Evolutionary conservation across 2,113 vertebrate species (phyloP), one percentile per base, ranked within the genome.

Genomic region (Psittacus erithacus): DNA sequence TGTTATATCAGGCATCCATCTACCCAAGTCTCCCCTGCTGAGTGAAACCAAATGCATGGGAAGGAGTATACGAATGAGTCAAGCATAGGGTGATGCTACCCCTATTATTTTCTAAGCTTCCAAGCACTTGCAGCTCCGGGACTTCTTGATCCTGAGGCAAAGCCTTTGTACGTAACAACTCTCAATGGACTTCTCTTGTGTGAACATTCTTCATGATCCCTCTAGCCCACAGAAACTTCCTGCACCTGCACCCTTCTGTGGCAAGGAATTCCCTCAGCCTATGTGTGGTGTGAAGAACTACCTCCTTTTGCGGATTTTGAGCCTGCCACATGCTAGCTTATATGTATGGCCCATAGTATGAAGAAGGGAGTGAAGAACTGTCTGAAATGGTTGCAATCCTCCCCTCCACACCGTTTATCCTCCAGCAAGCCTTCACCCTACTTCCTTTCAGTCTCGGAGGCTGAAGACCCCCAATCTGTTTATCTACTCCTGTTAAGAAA

Each of bases 311-410:
- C 44, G 17, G 44, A 8, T 22, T 81, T 50, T 62, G 23, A 57
- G 27, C 10, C 29, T 17, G 8, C 29, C 35, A 33, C 0, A 0
- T 29, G 23, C 29, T 52, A 47, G 20, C 17, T 69, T 29, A 19
- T 16, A 27, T 29, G 33, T 14, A 6, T 25, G 35, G 44, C 27
- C 44, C 0, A 1, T 13, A 35, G 13, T 3, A 24, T 0, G 52
- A 74, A 75, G 55, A 24, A 84, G 35, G 0, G 4, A 57, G 29
- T 8, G 24, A 33, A 29, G 53, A 93, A 62, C 20, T 43, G 27
- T 14, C 16, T 70, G 65, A 75, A 93, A 38, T 0, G 0, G 55
- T 17, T 53, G 13, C 24, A 87, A 2, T 16, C 67, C 60, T 65
- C 41, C 11, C 20, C 8, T 74, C 50, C 50, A 8, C 18, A 44